Conservation (phyloP, 2,888 invertebrate genomes). For the Entomobrya proxima region DNA sequence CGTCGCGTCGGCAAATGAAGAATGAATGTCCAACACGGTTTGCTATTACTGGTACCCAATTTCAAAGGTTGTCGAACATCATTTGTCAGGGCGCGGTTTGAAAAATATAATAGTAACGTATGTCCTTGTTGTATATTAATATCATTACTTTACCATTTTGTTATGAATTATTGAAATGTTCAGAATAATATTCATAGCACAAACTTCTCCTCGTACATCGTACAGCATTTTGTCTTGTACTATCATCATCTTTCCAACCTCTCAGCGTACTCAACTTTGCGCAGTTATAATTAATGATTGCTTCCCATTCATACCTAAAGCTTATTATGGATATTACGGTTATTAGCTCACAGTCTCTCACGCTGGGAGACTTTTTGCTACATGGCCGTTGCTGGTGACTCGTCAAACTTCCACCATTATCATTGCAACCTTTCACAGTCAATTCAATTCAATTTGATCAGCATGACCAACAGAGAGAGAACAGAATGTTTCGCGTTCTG, state of each 20-base stretch:
- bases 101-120: conserved; percentile 18
- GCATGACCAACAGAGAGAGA: conserved; percentile 52
- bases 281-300: not conserved
- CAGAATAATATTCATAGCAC: conserved; percentile 10
- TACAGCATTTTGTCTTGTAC: not conserved
- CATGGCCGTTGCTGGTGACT: not conserved
- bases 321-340: conserved; percentile 63
- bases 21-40: too few relatives aligned
- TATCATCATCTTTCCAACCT: not conserved
- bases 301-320: not conserved
- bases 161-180: conserved; percentile 34
- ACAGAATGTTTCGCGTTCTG: conserved; percentile 8
- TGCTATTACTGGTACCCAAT: conserved; percentile 24
- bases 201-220: not conserved
- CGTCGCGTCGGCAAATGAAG: too few relatives aligned
- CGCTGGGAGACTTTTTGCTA: conserved; percentile 60
- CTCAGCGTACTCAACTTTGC: not conserved
- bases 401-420: conserved; percentile 21
- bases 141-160: conserved; percentile 43
- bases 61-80: conserved; percentile 50
- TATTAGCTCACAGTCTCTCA: conserved; percentile 53
- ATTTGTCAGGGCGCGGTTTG: conserved; percentile 63
- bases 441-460: conserved; percentile 66
- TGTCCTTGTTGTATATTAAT: conserved; percentile 41
- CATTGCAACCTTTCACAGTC: conserved; percentile 57